Percentiles rank a stretch among this genome's conserved stretches.
Evolutionary conservation across 2,888 invertebrate genomes (phyloP).

Genomic region (Acleris emargana): DNA sequence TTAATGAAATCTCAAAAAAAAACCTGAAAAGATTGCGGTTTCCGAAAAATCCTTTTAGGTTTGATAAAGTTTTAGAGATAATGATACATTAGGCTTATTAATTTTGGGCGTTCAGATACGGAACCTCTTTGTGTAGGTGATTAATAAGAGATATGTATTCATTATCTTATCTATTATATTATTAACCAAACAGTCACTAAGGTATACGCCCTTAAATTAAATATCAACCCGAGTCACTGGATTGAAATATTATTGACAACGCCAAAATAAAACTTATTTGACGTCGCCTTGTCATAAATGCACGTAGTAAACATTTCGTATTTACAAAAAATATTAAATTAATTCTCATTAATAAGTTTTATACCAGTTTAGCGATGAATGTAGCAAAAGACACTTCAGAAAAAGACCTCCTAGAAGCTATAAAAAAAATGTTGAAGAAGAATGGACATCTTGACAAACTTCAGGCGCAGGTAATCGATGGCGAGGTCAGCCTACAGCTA

Average conservation of each 20-base stretch:
- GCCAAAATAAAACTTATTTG: not conserved
- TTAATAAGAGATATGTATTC: no score
- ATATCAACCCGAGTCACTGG: not conserved
- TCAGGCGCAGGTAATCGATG: conserved; percentile 67
- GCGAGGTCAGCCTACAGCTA: no score
- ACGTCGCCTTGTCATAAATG: not conserved
- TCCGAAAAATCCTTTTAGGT: no score
- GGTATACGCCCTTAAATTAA: no score
- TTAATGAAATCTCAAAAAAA: no score
- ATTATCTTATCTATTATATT: no score
- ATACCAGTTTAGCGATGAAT: conserved; percentile 49
- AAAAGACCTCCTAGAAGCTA: conserved; percentile 66
- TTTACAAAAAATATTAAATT: not conserved
- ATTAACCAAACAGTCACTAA: no score
- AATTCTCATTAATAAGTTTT: not conserved
- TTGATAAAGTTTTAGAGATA: no score
- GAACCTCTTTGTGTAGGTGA: no score
- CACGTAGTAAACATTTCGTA: not conserved
- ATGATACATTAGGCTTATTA: no score
- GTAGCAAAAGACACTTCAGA: conserved; percentile 64
- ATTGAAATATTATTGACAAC: conserved; percentile 2
- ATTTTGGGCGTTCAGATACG: no score
- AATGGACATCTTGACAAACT: conserved; percentile 74
- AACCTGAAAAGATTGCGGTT: no score
- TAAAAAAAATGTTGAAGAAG: conserved; percentile 68